Conservation (phyloP, 2,888 invertebrate genomes). For the Trichogramma dendrolimi region DNA sequence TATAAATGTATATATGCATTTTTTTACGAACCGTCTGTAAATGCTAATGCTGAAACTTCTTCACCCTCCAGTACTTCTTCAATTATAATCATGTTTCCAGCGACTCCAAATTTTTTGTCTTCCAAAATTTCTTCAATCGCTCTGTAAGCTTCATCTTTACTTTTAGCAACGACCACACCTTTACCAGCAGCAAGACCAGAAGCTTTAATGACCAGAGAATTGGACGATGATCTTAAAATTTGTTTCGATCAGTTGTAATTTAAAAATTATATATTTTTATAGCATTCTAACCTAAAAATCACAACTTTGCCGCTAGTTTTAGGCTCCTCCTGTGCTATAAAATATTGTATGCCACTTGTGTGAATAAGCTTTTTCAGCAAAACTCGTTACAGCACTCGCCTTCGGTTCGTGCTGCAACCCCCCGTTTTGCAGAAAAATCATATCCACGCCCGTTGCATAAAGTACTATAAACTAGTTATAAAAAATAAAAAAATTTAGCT, state of each 20-base stretch:
- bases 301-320: too few species aligned
- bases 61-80: slow-evolving; percentile 90
- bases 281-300: background rate
- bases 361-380: too few species aligned
- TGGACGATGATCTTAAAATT: slow-evolving; percentile 64
- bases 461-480: background rate
- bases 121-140: slow-evolving; percentile 81
- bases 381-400: too few species aligned
- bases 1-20: too few species aligned
- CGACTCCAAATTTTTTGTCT: slow-evolving; percentile 74
- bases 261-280: slow-evolving; percentile 19
- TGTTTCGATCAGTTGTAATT: too few species aligned
- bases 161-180: slow-evolving; percentile 85
- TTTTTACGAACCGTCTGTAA: slow-evolving; percentile 69
- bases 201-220: slow-evolving; percentile 90
- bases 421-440: too few species aligned
- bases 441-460: background rate
- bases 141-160: slow-evolving; percentile 72
- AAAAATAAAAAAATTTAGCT: background rate
- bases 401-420: too few species aligned
- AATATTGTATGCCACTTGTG: too few species aligned
- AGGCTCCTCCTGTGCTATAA: too few species aligned
- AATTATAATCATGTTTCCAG: slow-evolving; percentile 80
- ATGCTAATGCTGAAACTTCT: slow-evolving; percentile 90
- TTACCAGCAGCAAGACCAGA: slow-evolving; percentile 96